Base-by-base conservation (phyloP, 2,797 vertebrate genomes). In the Diplodus puntazzo region DNA sequence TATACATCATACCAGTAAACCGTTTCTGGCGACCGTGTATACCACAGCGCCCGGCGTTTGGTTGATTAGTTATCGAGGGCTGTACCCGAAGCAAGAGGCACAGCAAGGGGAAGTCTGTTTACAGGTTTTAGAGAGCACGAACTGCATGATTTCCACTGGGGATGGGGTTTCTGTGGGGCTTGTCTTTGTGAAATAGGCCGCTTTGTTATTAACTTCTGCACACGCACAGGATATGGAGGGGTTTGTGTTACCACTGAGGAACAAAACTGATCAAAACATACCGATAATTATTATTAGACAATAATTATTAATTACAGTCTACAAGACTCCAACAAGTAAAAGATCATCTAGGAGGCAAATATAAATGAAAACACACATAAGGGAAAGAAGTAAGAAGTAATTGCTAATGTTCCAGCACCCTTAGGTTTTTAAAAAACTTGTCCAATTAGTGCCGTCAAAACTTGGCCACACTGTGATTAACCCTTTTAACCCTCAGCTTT, bases 401-500 rank as follows among this genome's bases (percentile, higher is more conserved):
- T 62, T 25, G 21, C 25, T 45, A 54, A 66, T 59, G 16, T 53
- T 23, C 8, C 23, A 53, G 14, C 12, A 54, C 8, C 20, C 50
- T 54, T 6, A 52, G n/a, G 10, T 65, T 67, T 11, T 65, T 67
- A 27, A 27, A 27, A 78, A 78, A 77, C 20, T 14, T 39, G 34
- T 53, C 62, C 48, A 61, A 53, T 60, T 79, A 61, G 12, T 39
- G 57, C 49, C 13, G n/a, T 54, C 62, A 53, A 45, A 55, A 48
- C 14, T 48, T 30, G 3, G 17, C 46, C 30, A 61, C 16, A 11
- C n/a, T 11, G 17, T 6, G 43, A 61, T 49, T 69, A 59, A 59
- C 13, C 27, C 45, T 12, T 18, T 25, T 17, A 25, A 52, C 10
- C 20, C 14, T 14, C 13, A n/a, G 14, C 11, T 39, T 42, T 25